These are phyloP conservation scores for Musca vetustissima DNA, from an alignment of 1,140 invertebrate genomes.

Conservation along the genomic window DNA sequence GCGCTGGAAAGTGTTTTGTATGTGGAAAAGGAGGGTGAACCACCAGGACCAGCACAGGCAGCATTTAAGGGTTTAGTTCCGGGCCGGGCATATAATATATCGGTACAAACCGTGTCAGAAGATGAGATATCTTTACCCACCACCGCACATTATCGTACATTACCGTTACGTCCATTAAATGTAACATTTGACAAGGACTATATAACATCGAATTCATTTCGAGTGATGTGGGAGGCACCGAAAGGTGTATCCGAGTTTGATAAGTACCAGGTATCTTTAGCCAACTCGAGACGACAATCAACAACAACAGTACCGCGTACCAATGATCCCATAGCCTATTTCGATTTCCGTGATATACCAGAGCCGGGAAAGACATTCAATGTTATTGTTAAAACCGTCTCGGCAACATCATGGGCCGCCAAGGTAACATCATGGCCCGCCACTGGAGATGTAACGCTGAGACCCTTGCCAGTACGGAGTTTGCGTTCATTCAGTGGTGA, in stretches of 20 bases:
- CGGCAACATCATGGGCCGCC: too few species aligned
- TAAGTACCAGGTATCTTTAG: slow-evolving; percentile 82
- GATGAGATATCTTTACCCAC: slow-evolving; percentile 87
- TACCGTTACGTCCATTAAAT: slow-evolving; percentile 81
- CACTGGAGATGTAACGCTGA: slow-evolving; percentile 80
- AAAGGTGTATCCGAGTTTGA: slow-evolving; percentile 84
- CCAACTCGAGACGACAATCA: slow-evolving; percentile 66
- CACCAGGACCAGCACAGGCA: slow-evolving; percentile 88
- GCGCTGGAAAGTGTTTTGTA: slow-evolving; percentile 84
- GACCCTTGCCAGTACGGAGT: slow-evolving; percentile 73
- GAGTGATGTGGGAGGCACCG: slow-evolving; percentile 82
- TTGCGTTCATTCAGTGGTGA: slow-evolving; percentile 63
- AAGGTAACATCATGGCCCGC: slow-evolving; percentile 92
- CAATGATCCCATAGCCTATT: slow-evolving; percentile 67
- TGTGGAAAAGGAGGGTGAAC: slow-evolving; percentile 89
- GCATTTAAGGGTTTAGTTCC: slow-evolving; percentile 90
- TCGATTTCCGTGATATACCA: slow-evolving; percentile 77
- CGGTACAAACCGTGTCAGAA: slow-evolving; percentile 76
- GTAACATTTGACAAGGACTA: slow-evolving; percentile 76
- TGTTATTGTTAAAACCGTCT: slow-evolving; percentile 88
- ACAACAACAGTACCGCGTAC: slow-evolving; percentile 65
- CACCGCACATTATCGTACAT: slow-evolving; percentile 88
- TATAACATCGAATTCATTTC: slow-evolving; percentile 77
- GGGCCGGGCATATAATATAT: slow-evolving; percentile 60
- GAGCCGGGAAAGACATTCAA: slow-evolving; percentile 87